phyloP scores from a whole-genome alignment of 2,888 invertebrate genomes.

The Diloba caeruleocephala region DNA sequence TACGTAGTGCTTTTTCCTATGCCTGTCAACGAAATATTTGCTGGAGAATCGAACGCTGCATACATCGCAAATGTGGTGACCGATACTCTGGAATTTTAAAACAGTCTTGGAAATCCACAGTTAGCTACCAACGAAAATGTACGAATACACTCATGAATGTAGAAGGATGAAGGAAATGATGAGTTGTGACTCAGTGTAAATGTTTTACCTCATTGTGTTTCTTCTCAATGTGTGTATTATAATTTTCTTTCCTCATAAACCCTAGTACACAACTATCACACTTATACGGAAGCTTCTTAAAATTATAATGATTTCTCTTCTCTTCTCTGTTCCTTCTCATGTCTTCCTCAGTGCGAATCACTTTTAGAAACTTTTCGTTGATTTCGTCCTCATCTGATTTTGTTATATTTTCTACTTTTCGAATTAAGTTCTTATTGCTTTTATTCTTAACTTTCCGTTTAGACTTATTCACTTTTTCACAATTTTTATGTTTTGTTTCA shows the following conservation, averaged over 20 bases:
- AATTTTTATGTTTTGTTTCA: conserved; percentile 9
- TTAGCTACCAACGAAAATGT: no score
- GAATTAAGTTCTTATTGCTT: background rate
- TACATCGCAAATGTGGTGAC: conserved; percentile 59
- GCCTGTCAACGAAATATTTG: conserved; percentile 36
- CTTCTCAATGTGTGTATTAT: conserved; percentile 61
- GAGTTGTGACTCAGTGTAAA: background rate
- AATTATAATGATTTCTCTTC: conserved; percentile 73
- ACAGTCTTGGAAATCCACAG: no score
- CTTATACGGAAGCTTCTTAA: conserved; percentile 73
- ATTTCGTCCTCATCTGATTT: conserved; percentile 2
- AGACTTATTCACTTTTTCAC: background rate
- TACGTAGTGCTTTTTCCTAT: conserved; percentile 60
- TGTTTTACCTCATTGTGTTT: conserved; percentile 65
- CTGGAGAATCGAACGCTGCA: conserved; percentile 59
- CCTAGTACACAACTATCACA: conserved; percentile 76
- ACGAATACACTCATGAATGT: no score
- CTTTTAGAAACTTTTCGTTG: conserved; percentile 60
- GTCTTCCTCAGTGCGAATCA: conserved; percentile 67
- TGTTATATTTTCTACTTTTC: background rate
- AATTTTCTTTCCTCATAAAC: conserved; percentile 65
- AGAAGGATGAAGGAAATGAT: no score
- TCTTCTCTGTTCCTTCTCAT: conserved; percentile 66
- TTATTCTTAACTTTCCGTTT: conserved; percentile 7
- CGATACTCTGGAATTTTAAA: conserved; percentile 59